phyloP scores from a whole-genome alignment of 1,140 invertebrate species.

The Protaetia brevitarsis region DNA sequence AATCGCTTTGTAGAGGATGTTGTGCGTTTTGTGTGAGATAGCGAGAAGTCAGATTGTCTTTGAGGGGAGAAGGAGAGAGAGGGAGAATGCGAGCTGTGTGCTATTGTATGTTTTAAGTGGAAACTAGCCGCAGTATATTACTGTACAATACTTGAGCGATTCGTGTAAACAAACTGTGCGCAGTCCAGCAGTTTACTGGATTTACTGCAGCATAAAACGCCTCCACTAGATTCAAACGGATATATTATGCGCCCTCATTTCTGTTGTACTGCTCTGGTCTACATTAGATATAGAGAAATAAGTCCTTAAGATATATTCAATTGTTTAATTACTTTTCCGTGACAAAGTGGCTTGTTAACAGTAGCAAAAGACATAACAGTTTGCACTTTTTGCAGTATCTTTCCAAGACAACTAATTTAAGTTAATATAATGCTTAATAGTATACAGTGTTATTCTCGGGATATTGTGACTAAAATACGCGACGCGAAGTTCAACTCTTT shows the following conservation, averaged over 20 bases:
- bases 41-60: background rate
- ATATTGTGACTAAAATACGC: no score
- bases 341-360: no score
- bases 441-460: no score
- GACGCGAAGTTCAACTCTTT: no score
- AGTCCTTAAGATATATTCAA: no score
- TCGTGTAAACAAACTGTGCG: slow-evolving; percentile 32
- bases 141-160: slow-evolving; percentile 27
- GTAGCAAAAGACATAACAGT: no score
- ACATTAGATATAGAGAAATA: no score
- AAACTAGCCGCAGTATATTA: slow-evolving; percentile 26
- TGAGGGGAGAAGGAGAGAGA: background rate
- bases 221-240: slow-evolving; percentile 21
- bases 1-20: slow-evolving; percentile 1
- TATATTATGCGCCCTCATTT: background rate
- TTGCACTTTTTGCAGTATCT: no score
- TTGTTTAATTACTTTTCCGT: no score
- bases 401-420: no score
- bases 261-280: no score
- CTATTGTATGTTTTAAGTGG: slow-evolving; percentile 27
- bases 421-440: no score
- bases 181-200: slow-evolving; percentile 28
- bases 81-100: background rate
- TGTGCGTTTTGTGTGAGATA: background rate
- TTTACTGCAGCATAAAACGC: slow-evolving; percentile 32